Base-by-base conservation (phyloP, 2,888 invertebrate genomes). In the Melieria omissa region DNA sequence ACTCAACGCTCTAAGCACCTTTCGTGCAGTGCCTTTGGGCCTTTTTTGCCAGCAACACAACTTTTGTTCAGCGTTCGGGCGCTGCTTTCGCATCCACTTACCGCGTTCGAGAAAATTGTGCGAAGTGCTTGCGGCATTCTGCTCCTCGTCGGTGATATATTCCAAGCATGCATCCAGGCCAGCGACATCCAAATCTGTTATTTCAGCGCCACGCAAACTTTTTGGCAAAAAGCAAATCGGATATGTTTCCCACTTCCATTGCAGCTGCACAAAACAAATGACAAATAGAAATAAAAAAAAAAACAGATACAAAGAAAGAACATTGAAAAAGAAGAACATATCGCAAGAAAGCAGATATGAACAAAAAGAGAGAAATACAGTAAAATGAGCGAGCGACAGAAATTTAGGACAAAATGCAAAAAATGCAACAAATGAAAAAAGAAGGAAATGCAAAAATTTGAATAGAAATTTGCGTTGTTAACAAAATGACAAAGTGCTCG, bases 21-120 rank as follows among this genome's bases (percentile, higher is more conserved):
- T 29, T 29, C 29, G 29, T 3, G 3, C 29, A 29, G 1, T 29
- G 29, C 29, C 29, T 29, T 29, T 29, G 29, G 29, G 29, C 29
- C 29, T 29, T 29, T 29, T 29, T 29, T 29, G 29, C 29, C 29
- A 29, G 29, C 29, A 29, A 29, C 29, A 29, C 29, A 29, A 29
- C 29, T 29, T 29, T 29, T 29, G 29, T 29, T 29, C 29, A 29
- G 29, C 2, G 29, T 29, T 29, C 1, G 29, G 29, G 29, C 29
- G 29, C 29, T 29, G 29, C 12, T 47, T 46, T 60, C 41, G 47
- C 14, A n/a, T 44, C 10, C 16, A 73, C 81, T 81, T 79, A 82
- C 89, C 88, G 85, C 91, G 88, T 82, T 88, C 88, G 88, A 90
- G 81, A 86, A 89, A 87, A 78, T 88, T 88, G 75, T 87, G 86